Conservation (phyloP, 1,140 invertebrate genomes). For the Bombus haemorrhoidalis region DNA sequence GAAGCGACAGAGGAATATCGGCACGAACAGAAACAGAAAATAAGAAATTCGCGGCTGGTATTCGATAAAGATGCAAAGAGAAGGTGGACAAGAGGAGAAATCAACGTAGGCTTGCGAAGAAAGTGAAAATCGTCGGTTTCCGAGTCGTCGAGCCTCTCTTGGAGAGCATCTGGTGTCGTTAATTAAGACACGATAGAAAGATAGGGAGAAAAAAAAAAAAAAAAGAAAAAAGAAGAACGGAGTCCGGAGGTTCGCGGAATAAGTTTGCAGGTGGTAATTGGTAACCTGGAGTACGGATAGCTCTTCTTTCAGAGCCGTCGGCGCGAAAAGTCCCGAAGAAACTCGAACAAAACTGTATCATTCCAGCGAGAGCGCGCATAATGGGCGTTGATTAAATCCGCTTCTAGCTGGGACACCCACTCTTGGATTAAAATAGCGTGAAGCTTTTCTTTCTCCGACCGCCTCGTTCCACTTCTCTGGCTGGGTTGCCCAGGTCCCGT, state of each 20-base stretch:
- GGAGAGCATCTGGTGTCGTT: slow-evolving; percentile 42
- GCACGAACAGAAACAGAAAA: no score
- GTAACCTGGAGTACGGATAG: slow-evolving; percentile 50
- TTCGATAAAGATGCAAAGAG: neutral
- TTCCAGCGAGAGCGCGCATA: slow-evolving; percentile 61
- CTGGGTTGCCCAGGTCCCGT: neutral
- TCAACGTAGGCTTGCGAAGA: neutral
- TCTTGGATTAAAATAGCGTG: slow-evolving; percentile 61
- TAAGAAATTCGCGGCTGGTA: no score
- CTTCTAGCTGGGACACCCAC: slow-evolving; percentile 56
- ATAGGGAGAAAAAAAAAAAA: neutral
- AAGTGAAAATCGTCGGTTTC: slow-evolving; percentile 23
- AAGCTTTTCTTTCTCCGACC: slow-evolving; percentile 22
- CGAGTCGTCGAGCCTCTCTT: no score
- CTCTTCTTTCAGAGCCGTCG: slow-evolving; percentile 49
- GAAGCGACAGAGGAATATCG: no score
- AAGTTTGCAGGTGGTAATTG: slow-evolving; percentile 65
- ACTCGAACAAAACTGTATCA: slow-evolving; percentile 61
- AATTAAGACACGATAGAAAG: slow-evolving; percentile 65
- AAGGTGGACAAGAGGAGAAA: neutral
- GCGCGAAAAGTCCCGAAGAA: slow-evolving; percentile 56
- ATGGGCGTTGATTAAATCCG: slow-evolving; percentile 69
- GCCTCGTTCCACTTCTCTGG: neutral
- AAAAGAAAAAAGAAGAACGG: neutral
- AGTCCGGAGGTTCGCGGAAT: neutral